These are phyloP conservation scores for Sebastes oblongus DNA, from an alignment of 2,797 vertebrate species.

Conservation along the genomic window DNA sequence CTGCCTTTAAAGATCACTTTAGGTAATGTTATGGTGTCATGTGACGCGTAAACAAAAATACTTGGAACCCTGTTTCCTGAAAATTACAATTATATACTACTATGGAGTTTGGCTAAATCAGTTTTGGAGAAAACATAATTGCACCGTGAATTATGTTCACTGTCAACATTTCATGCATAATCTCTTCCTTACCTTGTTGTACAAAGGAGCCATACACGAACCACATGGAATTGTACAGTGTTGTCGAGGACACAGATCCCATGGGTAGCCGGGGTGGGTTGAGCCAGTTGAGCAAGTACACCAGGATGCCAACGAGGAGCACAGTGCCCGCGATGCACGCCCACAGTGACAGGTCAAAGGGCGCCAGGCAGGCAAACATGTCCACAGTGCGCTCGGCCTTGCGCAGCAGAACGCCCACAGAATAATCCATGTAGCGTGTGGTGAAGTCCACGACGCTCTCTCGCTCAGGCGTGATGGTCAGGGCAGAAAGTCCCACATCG, in stretches of 20 bases:
- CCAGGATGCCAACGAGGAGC: constrained; percentile 92
- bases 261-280: constrained; percentile 96
- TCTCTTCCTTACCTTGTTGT: constrained; percentile 91
- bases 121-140: not conserved
- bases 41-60: not conserved
- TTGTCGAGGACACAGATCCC: constrained; percentile 96
- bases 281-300: constrained; percentile 98
- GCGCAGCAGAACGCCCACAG: constrained; percentile 93
- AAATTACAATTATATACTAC: not conserved
- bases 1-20: not conserved
- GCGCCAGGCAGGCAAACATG: constrained; percentile 98
- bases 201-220: constrained; percentile 99
- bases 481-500: constrained; percentile 95
- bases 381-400: constrained; percentile 97
- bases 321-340: constrained; percentile 97
- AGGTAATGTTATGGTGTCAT: not conserved
- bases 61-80: not conserved
- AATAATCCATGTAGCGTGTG: constrained; percentile 98
- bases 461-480: constrained; percentile 97
- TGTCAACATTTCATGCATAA: not conserved
- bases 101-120: not conserved
- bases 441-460: constrained; percentile 99
- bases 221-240: constrained; percentile 99
- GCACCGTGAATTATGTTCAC: not conserved
- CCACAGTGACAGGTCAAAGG: constrained; percentile 97